Conservation (phyloP, 2,888 invertebrate species). For the Halictus ligatus region DNA sequence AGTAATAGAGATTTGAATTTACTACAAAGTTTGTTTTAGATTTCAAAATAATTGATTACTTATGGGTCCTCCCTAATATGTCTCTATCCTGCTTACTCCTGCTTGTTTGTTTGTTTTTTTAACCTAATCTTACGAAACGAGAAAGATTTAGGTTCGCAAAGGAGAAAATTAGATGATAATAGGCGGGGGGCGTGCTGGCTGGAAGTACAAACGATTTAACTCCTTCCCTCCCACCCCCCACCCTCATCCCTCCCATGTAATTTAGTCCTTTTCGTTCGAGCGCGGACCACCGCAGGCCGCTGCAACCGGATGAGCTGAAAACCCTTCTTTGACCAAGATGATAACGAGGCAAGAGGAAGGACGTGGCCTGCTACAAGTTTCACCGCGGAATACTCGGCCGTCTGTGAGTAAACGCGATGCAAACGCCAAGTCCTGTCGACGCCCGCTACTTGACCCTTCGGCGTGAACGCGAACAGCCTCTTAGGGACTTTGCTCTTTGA, state of each 20-base stretch:
- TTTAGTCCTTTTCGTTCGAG: conserved; percentile 53
- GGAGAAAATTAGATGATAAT: conserved; percentile 57
- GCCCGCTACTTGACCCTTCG: conserved; percentile 57
- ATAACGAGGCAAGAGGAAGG: conserved; percentile 60
- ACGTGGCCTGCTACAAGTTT: conserved; percentile 56
- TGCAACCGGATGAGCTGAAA: conserved; percentile 52
- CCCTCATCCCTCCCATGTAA: conserved; percentile 32
- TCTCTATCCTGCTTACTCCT: neutral
- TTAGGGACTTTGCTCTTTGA: conserved; percentile 57
- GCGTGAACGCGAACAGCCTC: conserved; percentile 17
- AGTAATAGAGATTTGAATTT: too few species aligned
- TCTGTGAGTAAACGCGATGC: conserved; percentile 56
- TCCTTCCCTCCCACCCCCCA: neutral
- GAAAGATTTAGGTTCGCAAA: conserved; percentile 28
- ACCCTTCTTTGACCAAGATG: conserved; percentile 56
- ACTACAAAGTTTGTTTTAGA: too few species aligned
- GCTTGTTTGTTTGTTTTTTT: neutral
- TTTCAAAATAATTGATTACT: too few species aligned
- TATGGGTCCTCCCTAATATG: too few species aligned
- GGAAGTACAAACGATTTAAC: conserved; percentile 57
- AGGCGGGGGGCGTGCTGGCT: conserved; percentile 36
- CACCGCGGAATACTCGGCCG: conserved; percentile 56
- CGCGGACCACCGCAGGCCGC: conserved; percentile 24
- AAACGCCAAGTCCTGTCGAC: conserved; percentile 50
- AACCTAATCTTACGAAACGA: neutral